Percentiles rank a stretch among this genome's conserved stretches.
These are phyloP conservation scores for Diachasmimorpha longicaudata DNA, from an alignment of 1,140 invertebrate species.

Conservation along the genomic window DNA sequence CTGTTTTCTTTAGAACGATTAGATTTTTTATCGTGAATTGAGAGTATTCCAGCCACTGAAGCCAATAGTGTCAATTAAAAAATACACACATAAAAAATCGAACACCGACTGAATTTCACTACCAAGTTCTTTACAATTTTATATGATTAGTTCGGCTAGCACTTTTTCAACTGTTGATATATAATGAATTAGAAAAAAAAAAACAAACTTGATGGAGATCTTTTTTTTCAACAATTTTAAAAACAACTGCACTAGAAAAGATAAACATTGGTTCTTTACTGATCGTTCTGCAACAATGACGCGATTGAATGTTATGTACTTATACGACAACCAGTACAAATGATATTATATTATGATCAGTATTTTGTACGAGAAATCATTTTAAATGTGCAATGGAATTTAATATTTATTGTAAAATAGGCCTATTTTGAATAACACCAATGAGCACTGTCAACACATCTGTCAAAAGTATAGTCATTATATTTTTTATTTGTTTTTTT, in stretches of 20 bases:
- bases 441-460: neutral
- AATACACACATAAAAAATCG: neutral
- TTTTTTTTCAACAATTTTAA: no score
- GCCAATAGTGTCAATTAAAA: neutral
- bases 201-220: no score
- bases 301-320: constrained; percentile 7
- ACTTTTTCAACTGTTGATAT: neutral
- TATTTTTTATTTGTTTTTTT: neutral
- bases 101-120: neutral
- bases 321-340: constrained; percentile 21
- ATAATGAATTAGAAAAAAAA: neutral
- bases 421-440: neutral
- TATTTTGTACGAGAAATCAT: constrained; percentile 12
- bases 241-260: neutral
- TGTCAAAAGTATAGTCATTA: neutral
- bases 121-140: neutral
- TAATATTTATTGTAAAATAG: neutral
- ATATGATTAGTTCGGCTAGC: neutral
- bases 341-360: constrained; percentile 20
- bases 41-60: neutral
- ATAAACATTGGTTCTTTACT: neutral
- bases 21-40: no score
- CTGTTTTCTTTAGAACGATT: no score
- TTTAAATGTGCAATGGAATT: constrained; percentile 20
- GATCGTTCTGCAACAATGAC: neutral